These are phyloP conservation scores for Dysmachus trigonus DNA, from an alignment of 2,888 invertebrate species.

Conservation along the genomic window DNA sequence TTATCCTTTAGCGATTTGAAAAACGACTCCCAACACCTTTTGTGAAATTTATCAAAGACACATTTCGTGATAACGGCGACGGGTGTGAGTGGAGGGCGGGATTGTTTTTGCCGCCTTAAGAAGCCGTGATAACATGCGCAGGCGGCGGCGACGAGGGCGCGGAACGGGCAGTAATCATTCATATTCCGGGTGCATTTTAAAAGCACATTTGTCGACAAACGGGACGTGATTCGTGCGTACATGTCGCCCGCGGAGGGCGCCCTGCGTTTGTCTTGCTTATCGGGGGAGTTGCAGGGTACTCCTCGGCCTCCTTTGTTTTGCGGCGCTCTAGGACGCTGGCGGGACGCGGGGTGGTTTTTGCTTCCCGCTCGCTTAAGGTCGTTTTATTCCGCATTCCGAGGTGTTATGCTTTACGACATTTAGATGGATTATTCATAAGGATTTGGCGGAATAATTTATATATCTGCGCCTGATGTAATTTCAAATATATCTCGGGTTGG, in stretches of 20 bases:
- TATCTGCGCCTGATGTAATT: slow-evolving; percentile 41
- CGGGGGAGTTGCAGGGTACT: background rate
- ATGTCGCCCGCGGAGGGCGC: slow-evolving; percentile 42
- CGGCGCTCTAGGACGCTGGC: background rate
- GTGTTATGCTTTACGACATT: slow-evolving; percentile 49
- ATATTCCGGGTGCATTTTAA: slow-evolving; percentile 49
- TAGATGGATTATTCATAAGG: slow-evolving; percentile 50
- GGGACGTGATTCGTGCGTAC: slow-evolving; percentile 50
- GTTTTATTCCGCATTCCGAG: slow-evolving; percentile 28
- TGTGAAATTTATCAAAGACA: slow-evolving; percentile 40
- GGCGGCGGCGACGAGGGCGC: background rate
- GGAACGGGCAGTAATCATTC: slow-evolving; percentile 44
- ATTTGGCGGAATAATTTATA: slow-evolving; percentile 49
- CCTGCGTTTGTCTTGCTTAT: background rate
- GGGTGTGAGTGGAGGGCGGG: background rate
- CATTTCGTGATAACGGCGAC: background rate
- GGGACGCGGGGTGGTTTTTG: background rate
- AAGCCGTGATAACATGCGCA: background rate
- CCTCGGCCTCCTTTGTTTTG: slow-evolving; percentile 19
- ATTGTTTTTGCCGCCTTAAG: background rate
- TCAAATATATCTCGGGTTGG: slow-evolving; percentile 25
- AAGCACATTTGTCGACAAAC: slow-evolving; percentile 48
- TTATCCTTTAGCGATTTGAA: slow-evolving; percentile 37
- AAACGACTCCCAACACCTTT: slow-evolving; percentile 41
- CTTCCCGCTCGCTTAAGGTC: background rate